Evolutionary conservation across 2,888 invertebrate genomes (phyloP), one percentile per base, ranked within the genome.

Genomic region (Halictus quadricinctus): DNA sequence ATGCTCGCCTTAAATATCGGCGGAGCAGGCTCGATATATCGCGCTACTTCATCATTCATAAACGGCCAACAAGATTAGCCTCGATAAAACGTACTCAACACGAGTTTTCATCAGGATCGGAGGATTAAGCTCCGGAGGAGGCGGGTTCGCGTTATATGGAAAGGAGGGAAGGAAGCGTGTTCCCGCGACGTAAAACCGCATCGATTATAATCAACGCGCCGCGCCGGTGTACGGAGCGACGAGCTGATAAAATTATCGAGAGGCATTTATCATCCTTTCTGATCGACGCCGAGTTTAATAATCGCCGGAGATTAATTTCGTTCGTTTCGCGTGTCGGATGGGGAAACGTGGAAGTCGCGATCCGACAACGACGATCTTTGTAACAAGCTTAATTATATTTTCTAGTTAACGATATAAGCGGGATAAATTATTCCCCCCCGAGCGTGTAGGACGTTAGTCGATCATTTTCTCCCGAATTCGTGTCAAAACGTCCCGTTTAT

Each of bases 51-150:
- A 81, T 87, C 74, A 84, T 87, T 87, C 81, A 87, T 87, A 87
- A 87, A 87, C 79, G 79, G 76, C 58, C 81, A 79, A 80, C 87
- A 73, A 84, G 87, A 87, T 87, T 87, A 84, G 76, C 73, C 70
- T 41, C 66, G 79, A 87, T 79, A 84, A 84, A 84, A 73, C 76
- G 76, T 66, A 79, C 80, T 76, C 84, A 60, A 77, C 66, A 77
- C 48, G 79, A 82, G 76, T 86, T 86, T 79, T 84, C 84, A 79
- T 79, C 84, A 76, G 74, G 79, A 46, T 43, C 72, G 58, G 70
- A 66, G 84, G 81, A 86, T 86, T 84, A 84, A 86, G 74, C 66
- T 54, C 1, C 58, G 58, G 10, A 48, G 69, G 25, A n/a, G 46
- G 73, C 15, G n/a, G 60, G 25, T 58, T 21, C 25, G 75, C 69